These are phyloP conservation scores for Lacanobia wlatinum DNA, from an alignment of 2,888 invertebrate genomes.

Conservation along the genomic window DNA sequence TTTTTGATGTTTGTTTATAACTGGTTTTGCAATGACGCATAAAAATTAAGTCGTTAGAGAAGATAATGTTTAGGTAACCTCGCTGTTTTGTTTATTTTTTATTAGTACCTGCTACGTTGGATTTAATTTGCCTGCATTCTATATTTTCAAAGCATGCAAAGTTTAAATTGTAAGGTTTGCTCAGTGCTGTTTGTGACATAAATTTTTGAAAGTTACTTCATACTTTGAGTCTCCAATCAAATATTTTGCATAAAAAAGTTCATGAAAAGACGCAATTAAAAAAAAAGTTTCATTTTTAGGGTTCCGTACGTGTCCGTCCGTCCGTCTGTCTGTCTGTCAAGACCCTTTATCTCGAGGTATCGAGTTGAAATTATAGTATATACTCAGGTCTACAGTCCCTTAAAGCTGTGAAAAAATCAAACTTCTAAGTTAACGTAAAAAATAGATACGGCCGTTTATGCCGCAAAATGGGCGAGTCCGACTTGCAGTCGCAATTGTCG, in stretches of 20 bases:
- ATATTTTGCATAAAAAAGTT: neutral
- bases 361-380: too few relatives aligned
- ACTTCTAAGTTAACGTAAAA: too few relatives aligned
- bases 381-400: too few relatives aligned
- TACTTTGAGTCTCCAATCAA: neutral
- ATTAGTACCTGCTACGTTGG: neutral
- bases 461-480: too few relatives aligned
- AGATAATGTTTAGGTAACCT: conserved; percentile 9
- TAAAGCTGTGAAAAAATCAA: too few relatives aligned
- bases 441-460: too few relatives aligned
- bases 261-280: neutral
- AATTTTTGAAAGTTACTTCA: neutral
- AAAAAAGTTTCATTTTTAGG: too few relatives aligned
- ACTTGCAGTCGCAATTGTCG: too few relatives aligned
- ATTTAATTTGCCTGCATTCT: neutral
- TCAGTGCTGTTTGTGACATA: neutral
- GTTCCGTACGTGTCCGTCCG: too few relatives aligned
- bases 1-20: conserved; percentile 1
- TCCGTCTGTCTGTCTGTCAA: too few relatives aligned
- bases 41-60: conserved; percentile 13
- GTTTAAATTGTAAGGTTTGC: neutral
- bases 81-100: conserved; percentile 2
- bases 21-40: conserved; percentile 11
- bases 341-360: too few relatives aligned
- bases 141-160: neutral